Evolutionary conservation across 1,140 invertebrate species (phyloP).

Genomic region (Portunus trituberculatus): DNA sequence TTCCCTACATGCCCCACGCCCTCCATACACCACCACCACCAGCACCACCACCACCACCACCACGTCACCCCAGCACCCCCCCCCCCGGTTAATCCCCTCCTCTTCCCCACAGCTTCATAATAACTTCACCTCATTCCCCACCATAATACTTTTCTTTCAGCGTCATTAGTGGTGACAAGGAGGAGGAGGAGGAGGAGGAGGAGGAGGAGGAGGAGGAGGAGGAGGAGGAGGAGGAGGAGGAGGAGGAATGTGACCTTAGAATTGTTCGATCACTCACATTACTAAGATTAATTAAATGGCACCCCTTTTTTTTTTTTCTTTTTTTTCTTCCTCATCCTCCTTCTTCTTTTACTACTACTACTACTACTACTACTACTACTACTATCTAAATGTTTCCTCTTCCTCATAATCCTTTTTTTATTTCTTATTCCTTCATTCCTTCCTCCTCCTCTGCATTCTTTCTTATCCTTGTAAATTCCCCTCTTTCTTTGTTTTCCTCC

Average conservation of each 20-base stretch:
- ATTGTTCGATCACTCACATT: neutral
- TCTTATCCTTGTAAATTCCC: no score
- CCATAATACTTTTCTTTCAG: neutral
- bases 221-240: slow-evolving; percentile 12
- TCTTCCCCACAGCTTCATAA: neutral
- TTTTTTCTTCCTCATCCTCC: neutral
- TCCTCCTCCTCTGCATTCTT: no score
- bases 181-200: neutral
- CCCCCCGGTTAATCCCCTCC: no score
- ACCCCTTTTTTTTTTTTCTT: neutral
- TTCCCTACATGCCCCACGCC: neutral
- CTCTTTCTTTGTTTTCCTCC: no score
- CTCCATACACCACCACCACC: neutral
- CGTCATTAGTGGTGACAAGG: neutral
- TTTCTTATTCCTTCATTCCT: neutral
- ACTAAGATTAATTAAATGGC: neutral
- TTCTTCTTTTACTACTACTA: neutral
- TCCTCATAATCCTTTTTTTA: neutral
- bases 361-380: no score
- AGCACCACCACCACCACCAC: neutral
- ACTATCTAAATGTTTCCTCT: neutral
- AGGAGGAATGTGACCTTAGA: neutral
- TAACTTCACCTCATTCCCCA: neutral
- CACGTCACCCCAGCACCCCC: no score
- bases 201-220: slow-evolving; percentile 17